These are phyloP conservation scores for Busseola fusca DNA, from an alignment of 2,888 invertebrate species.

Conservation along the genomic window DNA sequence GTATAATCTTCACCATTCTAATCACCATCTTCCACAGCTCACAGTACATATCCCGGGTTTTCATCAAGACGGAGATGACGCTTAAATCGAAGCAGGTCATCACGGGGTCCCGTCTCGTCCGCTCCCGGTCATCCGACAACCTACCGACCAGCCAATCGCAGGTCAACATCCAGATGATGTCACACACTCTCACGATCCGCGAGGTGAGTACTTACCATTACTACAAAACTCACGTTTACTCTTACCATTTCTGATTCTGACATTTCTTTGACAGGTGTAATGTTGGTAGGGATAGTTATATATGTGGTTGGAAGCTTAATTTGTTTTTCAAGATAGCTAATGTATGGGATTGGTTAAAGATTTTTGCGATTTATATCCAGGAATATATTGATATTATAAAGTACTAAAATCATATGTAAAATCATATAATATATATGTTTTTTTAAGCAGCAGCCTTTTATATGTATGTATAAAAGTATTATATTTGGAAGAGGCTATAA, in stretches of 20 bases:
- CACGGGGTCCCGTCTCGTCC: conserved; percentile 93
- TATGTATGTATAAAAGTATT: conserved; percentile 37
- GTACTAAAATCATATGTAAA: conserved; percentile 53
- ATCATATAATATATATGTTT: conserved; percentile 30
- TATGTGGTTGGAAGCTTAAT: conserved; percentile 41
- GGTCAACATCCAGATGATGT: conserved; percentile 98
- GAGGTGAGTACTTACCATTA: conserved; percentile 90
- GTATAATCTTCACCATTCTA: neutral
- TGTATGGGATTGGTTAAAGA: conserved; percentile 39
- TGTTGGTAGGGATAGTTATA: conserved; percentile 36
- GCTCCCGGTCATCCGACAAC: conserved; percentile 96
- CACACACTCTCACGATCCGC: conserved; percentile 96
- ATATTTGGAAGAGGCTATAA: conserved; percentile 35
- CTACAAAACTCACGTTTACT: conserved; percentile 19
- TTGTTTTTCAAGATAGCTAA: conserved; percentile 39
- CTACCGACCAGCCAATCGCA: conserved; percentile 97
- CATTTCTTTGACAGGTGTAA: conserved; percentile 53
- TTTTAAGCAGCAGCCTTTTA: conserved; percentile 32
- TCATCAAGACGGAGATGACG: conserved; percentile 98
- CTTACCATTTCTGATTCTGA: conserved; percentile 45
- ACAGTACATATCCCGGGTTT: conserved; percentile 97
- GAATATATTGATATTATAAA: conserved; percentile 52
- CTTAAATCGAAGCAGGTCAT: conserved; percentile 95
- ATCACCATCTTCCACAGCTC: conserved; percentile 89
- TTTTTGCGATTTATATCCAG: conserved; percentile 16